Conservation (phyloP, 2,797 vertebrate genomes). For the Luscinia luscinia region DNA sequence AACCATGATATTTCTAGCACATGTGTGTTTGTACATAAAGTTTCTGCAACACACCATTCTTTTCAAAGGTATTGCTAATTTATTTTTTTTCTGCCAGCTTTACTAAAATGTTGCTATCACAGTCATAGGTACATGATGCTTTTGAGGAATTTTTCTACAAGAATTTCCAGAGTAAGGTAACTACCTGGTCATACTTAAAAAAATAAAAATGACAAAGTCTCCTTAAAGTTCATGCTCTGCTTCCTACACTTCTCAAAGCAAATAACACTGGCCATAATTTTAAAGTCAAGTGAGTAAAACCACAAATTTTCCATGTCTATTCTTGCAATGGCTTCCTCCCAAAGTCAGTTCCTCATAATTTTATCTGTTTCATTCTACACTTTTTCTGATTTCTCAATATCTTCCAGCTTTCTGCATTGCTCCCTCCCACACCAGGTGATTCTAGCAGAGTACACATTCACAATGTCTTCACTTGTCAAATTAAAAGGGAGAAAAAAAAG, state of each 20-base stretch:
- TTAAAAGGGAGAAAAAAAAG: not conserved
- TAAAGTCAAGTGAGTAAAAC: not conserved
- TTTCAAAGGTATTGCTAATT: not conserved
- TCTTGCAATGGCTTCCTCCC: not conserved
- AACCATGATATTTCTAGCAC: not conserved
- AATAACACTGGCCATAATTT: not conserved
- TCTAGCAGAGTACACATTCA: not conserved
- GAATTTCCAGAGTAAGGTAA: not conserved
- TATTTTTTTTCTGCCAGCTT: not conserved
- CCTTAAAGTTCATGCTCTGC: not conserved
- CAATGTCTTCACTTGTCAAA: not conserved
- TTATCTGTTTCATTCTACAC: not conserved
- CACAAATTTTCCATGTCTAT: not conserved
- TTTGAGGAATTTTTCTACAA: not conserved
- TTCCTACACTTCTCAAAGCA: not conserved
- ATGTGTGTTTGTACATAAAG: not conserved
- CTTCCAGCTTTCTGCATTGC: not conserved
- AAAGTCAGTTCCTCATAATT: not conserved
- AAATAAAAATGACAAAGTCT: not conserved
- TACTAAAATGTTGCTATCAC: not conserved
- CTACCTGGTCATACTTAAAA: not conserved
- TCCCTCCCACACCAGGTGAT: not conserved
- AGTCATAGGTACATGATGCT: not conserved
- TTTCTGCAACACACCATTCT: rapidly evolving
- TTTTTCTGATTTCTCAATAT: not conserved